Base-by-base conservation (phyloP, 2,797 vertebrate genomes). In the Enteromius trimaculatus region DNA sequence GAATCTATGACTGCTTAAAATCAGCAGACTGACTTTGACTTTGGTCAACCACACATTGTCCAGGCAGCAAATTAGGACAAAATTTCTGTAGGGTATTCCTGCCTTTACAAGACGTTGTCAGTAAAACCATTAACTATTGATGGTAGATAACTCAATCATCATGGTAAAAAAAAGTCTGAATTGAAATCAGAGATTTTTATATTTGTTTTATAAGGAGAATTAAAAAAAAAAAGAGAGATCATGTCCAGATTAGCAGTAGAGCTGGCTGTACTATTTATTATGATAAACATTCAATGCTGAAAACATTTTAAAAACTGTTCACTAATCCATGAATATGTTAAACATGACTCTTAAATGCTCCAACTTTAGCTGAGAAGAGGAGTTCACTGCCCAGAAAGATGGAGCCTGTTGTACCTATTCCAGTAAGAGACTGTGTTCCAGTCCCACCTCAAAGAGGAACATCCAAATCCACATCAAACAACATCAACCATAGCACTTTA, bases 391-490 rank as follows among this genome's bases (percentile, higher is more conserved):
- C 85, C 6, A 90, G 82, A 82, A 87, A 83, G 14, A 93, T 94
- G 92, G 93, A 93, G 87, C 89, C 93, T n/a, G 49, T 89, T n/a
- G 72, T 88, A 78, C 89, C 93, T 76, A 65, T 83, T 26, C 77
- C 89, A 14, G 64, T 83, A 2, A 92, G 91, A 89, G 91, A 83
- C 31, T 88, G 90, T 4, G 88, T 90, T 65, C 94, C 94, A 47
- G 81, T 93, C 55, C 92, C 94, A 21, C 93, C 94, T 5, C 93
- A 94, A 64, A 92, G 93, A 90, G 89, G 88, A 85, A 76, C 79
- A 31, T 84, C 92, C 42, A 92, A 88, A 87, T 71, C 90, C 49
- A 76, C 44, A 51, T 47, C 79, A 89, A 82, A 82, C 26, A 90
- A 80, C 77, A 85, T 90, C 84, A 93, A 89, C 86, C 91, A 88